These are phyloP conservation scores for Drosophila novamexicana DNA, from an alignment of 1,140 invertebrate species.

Conservation along the genomic window DNA sequence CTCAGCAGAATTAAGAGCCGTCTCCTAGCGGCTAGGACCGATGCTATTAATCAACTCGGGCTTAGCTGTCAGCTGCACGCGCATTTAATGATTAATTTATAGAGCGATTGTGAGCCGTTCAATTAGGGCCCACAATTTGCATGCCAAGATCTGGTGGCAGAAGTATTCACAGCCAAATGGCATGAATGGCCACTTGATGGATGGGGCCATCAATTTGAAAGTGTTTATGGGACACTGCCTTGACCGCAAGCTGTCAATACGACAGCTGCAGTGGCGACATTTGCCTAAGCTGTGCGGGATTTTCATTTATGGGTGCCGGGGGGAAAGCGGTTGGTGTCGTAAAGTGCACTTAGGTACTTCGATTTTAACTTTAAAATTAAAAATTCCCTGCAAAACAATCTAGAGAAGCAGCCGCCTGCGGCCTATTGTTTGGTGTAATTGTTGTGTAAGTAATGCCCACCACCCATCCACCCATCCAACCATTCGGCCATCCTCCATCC, in stretches of 20 bases:
- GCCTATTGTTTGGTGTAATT: constrained; percentile 73
- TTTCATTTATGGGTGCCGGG: constrained; percentile 4
- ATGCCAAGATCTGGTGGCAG: constrained; percentile 49
- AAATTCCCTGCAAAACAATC: constrained; percentile 57
- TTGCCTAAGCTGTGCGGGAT: constrained; percentile 65
- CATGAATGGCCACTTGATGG: constrained; percentile 63
- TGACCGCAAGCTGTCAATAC: constrained; percentile 79
- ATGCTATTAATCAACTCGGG: constrained; percentile 67
- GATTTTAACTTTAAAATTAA: constrained; percentile 76
- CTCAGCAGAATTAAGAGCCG: constrained; percentile 64
- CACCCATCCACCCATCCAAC: constrained; percentile 14
- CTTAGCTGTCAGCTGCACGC: constrained; percentile 66
- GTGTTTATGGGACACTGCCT: constrained; percentile 61
- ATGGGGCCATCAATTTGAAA: constrained; percentile 73
- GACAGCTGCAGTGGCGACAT: constrained; percentile 75
- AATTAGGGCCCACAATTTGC: constrained; percentile 73
- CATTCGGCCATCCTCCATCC: not conserved
- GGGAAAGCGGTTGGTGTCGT: constrained; percentile 9
- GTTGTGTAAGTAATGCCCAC: constrained; percentile 80
- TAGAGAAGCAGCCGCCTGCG: constrained; percentile 21
- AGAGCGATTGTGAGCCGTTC: constrained; percentile 53
- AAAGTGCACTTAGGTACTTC: constrained; percentile 64
- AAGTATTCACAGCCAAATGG: constrained; percentile 45
- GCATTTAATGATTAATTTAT: constrained; percentile 79
- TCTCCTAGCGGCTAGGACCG: constrained; percentile 17